Evolutionary conservation across 2,888 invertebrate species (phyloP).

Genomic region (Eucriotettix oculatus): DNA sequence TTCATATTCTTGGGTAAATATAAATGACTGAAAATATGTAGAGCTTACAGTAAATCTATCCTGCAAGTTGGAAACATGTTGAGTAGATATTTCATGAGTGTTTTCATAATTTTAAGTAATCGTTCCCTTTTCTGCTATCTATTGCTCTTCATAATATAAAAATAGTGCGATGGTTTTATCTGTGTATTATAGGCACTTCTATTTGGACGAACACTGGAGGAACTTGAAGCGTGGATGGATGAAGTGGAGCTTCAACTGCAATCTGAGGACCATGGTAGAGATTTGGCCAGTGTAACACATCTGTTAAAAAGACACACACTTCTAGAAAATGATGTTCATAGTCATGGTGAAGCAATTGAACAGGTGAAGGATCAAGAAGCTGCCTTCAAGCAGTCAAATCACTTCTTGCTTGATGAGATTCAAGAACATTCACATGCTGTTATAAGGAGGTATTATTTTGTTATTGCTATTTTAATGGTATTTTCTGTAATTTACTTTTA

Average conservation of each 20-base stretch:
- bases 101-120: no score
- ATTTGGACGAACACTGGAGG: constrained; percentile 77
- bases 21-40: no score
- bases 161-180: background rate
- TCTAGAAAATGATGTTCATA: constrained; percentile 71
- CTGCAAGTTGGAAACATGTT: no score
- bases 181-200: constrained; percentile 48
- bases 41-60: no score
- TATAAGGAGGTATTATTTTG: constrained; percentile 35
- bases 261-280: constrained; percentile 63
- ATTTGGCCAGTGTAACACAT: constrained; percentile 70
- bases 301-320: constrained; percentile 64
- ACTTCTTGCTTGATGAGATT: constrained; percentile 83
- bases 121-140: no score
- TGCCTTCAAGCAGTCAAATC: constrained; percentile 59
- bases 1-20: no score
- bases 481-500: background rate
- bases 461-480: background rate
- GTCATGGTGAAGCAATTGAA: constrained; percentile 69
- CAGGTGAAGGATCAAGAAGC: constrained; percentile 62
- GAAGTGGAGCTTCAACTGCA: constrained; percentile 64
- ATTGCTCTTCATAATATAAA: no score
- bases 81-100: no score
- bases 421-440: constrained; percentile 50
- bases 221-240: constrained; percentile 86